Evolutionary conservation across 2,797 vertebrate genomes (phyloP).

Genomic region (Danio aesculapii): DNA sequence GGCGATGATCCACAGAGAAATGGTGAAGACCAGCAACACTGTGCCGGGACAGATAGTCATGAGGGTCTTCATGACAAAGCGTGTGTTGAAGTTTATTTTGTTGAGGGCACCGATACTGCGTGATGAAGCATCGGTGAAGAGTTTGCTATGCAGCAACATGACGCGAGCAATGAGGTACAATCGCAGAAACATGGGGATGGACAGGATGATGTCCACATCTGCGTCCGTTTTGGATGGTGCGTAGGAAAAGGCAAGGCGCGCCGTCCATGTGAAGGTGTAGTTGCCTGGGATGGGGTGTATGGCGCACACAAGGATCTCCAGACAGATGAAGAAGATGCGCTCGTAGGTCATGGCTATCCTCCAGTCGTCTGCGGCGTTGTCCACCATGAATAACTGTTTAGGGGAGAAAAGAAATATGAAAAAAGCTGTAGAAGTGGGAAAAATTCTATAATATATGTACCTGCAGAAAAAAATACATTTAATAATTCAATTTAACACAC

Average conservation of each 20-base stretch:
- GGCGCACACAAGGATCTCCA: slow-evolving; percentile 99
- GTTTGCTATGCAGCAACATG: slow-evolving; percentile 99
- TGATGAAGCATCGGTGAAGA: slow-evolving; percentile 98
- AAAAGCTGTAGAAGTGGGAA: too few species aligned
- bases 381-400: slow-evolving; percentile 98
- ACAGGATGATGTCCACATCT: slow-evolving; percentile 99
- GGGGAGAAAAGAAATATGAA: neutral
- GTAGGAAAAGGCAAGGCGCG: slow-evolving; percentile 96
- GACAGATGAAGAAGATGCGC: slow-evolving; percentile 99
- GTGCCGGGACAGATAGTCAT: slow-evolving; percentile 99
- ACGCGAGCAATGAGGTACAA: slow-evolving; percentile 99
- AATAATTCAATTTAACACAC: too few species aligned
- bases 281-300: slow-evolving; percentile 99
- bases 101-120: slow-evolving; percentile 99
- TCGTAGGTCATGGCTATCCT: slow-evolving; percentile 99
- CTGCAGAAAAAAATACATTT: too few species aligned
- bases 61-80: slow-evolving; percentile 99
- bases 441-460: too few species aligned
- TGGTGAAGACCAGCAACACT: slow-evolving; percentile 99
- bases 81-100: slow-evolving; percentile 99
- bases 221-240: slow-evolving; percentile 94
- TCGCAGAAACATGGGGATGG: slow-evolving; percentile 99
- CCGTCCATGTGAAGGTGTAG: slow-evolving; percentile 99
- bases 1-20: slow-evolving; percentile 99
- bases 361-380: slow-evolving; percentile 99